Conservation (phyloP, 2,888 invertebrate species). For the Epistrophe grossulariae region DNA sequence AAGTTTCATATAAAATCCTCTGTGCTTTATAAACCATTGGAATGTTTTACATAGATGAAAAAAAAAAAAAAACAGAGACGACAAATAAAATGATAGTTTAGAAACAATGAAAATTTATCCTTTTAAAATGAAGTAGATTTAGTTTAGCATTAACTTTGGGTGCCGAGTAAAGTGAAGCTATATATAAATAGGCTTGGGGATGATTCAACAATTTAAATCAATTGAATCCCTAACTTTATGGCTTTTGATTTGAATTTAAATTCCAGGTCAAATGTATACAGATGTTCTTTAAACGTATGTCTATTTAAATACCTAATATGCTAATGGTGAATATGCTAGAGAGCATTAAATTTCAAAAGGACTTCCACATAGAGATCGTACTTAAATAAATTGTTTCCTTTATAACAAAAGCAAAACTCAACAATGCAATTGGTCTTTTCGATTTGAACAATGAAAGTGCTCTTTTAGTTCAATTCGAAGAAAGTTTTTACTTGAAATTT, state of each 20-base stretch:
- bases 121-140: conserved; percentile 41
- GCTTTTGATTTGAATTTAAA: conserved; percentile 17
- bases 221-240: conserved; percentile 55
- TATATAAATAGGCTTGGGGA: conserved; percentile 1
- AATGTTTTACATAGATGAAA: not conserved
- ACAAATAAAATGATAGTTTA: conserved; percentile 1
- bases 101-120: conserved; percentile 50
- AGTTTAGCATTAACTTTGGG: conserved; percentile 10
- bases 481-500: too few relatives aligned
- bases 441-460: not conserved
- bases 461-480: not conserved
- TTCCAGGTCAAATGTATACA: not conserved
- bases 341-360: not conserved
- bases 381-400: not conserved
- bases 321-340: not conserved
- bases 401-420: not conserved
- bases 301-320: not conserved
- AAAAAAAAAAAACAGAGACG: not conserved
- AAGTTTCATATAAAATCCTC: conserved; percentile 32
- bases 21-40: not conserved
- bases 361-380: not conserved
- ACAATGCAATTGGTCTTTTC: conserved; percentile 1
- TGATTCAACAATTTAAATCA: conserved; percentile 27
- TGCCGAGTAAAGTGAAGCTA: not conserved
- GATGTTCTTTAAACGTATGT: not conserved